Conservation (phyloP, 1,140 invertebrate genomes). For the Drusus annulatus region DNA sequence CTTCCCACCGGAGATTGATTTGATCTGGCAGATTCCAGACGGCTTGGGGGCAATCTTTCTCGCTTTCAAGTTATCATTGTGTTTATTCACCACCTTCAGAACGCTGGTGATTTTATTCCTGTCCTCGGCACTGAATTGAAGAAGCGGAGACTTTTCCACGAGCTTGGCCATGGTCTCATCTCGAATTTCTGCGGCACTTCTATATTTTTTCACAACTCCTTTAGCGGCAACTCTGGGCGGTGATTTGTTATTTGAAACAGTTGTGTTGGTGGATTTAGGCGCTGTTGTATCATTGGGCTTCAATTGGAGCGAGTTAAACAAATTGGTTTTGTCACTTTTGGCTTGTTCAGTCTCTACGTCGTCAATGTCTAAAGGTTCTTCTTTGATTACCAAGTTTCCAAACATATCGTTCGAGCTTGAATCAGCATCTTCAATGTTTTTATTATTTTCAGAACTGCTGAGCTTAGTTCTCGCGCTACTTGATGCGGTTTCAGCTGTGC, state of each 20-base stretch:
- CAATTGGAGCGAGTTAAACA: conserved; percentile 65
- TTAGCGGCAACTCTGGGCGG: conserved; percentile 50
- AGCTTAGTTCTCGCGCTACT: not conserved
- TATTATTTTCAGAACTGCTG: not conserved
- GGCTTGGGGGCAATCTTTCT: conserved; percentile 7
- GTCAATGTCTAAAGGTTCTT: conserved; percentile 66
- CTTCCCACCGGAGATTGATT: not conserved
- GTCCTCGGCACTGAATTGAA: too few relatives aligned
- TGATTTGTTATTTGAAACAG: not conserved
- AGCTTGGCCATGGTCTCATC: conserved; percentile 6
- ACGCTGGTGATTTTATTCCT: not conserved
- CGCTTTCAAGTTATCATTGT: not conserved
- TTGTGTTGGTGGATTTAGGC: not conserved
- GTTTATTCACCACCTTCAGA: conserved; percentile 1
- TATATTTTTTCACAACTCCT: conserved; percentile 32
- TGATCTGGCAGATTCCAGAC: conserved; percentile 1
- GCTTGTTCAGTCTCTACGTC: conserved; percentile 61
- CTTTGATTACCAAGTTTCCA: conserved; percentile 66
- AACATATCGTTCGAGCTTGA: too few relatives aligned
- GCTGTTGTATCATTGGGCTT: conserved; percentile 61
- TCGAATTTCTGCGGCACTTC: conserved; percentile 23
- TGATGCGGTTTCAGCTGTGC: not conserved
- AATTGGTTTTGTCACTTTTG: conserved; percentile 63
- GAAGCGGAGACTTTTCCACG: not conserved
- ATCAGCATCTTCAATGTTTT: not conserved